These are phyloP conservation scores for Chaenocephalus aceratus DNA, from an alignment of 2,113 vertebrate species.

Conservation along the genomic window DNA sequence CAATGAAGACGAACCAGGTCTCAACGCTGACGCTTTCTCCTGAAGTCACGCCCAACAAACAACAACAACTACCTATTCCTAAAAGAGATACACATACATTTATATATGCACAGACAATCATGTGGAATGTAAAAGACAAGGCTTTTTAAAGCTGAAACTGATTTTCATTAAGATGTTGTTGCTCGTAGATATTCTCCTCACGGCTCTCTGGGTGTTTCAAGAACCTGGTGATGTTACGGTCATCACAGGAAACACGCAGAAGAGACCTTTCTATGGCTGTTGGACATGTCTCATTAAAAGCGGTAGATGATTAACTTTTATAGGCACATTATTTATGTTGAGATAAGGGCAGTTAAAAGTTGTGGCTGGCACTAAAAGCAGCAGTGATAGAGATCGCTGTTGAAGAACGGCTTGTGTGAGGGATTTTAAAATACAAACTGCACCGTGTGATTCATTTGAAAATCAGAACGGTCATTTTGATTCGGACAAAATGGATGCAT, in stretches of 20 bases:
- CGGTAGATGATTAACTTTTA: conserved; percentile 84
- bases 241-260: conserved; percentile 36
- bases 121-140: conserved; percentile 29
- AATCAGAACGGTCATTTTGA: conserved; percentile 24
- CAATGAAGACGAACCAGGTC: not conserved
- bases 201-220: conserved; percentile 8
- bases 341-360: conserved; percentile 81
- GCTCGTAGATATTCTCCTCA: not conserved
- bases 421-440: conserved; percentile 35
- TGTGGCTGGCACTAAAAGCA: conserved; percentile 55
- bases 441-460: not conserved
- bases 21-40: not conserved
- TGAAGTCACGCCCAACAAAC: conserved; percentile 18
- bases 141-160: conserved; percentile 19
- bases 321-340: conserved; percentile 85
- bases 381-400: conserved; percentile 43
- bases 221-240: conserved; percentile 16
- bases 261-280: conserved; percentile 69
- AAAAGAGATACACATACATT: conserved; percentile 18
- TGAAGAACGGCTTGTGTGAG: conserved; percentile 3
- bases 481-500: conserved; percentile 16
- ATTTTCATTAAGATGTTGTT: conserved; percentile 1
- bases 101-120: conserved; percentile 47
- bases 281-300: conserved; percentile 68
- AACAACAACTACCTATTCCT: conserved; percentile 62